A percentile compares a stretch with the other conserved stretches of the same genome.
phyloP scores from a whole-genome alignment of 2,888 invertebrate species.

The Brassicogethes aeneus region DNA sequence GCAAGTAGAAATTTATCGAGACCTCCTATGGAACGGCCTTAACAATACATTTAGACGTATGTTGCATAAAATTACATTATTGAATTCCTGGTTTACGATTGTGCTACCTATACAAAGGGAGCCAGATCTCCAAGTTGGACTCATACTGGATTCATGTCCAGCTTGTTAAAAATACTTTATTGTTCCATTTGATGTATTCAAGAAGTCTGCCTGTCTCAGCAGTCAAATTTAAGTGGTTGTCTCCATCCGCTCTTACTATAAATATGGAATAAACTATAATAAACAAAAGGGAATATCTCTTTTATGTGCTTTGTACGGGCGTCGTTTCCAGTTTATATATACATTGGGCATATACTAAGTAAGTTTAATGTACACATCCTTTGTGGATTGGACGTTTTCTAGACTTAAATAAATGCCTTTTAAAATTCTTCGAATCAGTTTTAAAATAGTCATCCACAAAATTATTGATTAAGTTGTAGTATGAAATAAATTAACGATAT shows the following conservation, averaged over 20 bases:
- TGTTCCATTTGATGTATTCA: slow-evolving; percentile 19
- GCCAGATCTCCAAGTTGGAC: too few relatives aligned
- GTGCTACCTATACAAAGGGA: too few relatives aligned
- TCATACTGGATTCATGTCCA: too few relatives aligned
- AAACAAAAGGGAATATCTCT: slow-evolving; percentile 16
- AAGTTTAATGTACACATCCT: not conserved
- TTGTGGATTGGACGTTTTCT: not conserved
- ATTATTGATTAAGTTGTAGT: too few relatives aligned
- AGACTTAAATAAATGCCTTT: too few relatives aligned
- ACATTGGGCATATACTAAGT: slow-evolving; percentile 1
- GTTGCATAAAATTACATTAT: too few relatives aligned
- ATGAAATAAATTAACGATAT: too few relatives aligned
- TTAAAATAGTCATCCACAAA: not conserved
- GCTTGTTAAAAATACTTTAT: slow-evolving; percentile 31
- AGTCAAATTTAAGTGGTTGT: slow-evolving; percentile 23
- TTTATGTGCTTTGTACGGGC: slow-evolving; percentile 6
- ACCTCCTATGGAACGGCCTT: too few relatives aligned
- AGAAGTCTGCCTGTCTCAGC: slow-evolving; percentile 15
- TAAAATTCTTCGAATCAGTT: not conserved
- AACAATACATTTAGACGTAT: too few relatives aligned
- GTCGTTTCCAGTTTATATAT: not conserved
- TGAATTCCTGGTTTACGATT: too few relatives aligned
- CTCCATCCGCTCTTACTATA: slow-evolving; percentile 14
- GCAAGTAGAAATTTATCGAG: too few relatives aligned
- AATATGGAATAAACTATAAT: slow-evolving; percentile 14